These are phyloP conservation scores for Ligdia adustata DNA, from an alignment of 2,888 invertebrate genomes.

Conservation along the genomic window DNA sequence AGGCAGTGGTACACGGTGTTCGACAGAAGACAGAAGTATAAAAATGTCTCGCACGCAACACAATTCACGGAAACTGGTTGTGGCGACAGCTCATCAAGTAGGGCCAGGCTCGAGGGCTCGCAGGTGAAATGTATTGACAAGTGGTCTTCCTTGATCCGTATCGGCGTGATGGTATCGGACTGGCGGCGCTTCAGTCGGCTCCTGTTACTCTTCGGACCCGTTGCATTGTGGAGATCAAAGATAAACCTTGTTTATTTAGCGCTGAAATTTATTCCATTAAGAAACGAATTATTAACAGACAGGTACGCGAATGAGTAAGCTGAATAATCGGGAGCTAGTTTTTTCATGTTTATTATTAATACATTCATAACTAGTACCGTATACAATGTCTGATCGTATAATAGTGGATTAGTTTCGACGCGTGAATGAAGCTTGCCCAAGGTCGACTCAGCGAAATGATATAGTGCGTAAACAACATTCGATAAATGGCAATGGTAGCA, in stretches of 20 bases:
- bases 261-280: conserved; percentile 80
- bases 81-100: conserved; percentile 71
- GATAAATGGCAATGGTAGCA: conserved; percentile 73
- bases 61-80: conserved; percentile 78
- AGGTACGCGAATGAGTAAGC: conserved; percentile 67
- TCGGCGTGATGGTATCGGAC: conserved; percentile 80
- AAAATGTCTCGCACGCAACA: conserved; percentile 73
- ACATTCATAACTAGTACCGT: conserved; percentile 49
- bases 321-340: conserved; percentile 61
- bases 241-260: conserved; percentile 81
- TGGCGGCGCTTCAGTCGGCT: conserved; percentile 79
- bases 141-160: conserved; percentile 83
- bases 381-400: conserved; percentile 32
- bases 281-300: conserved; percentile 73
- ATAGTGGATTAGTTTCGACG: conserved; percentile 49
- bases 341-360: conserved; percentile 64
- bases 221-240: conserved; percentile 76
- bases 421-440: conserved; percentile 71
- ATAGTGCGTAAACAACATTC: conserved; percentile 57
- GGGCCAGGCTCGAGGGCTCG: conserved; percentile 54
- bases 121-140: conserved; percentile 83
- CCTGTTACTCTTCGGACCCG: conserved; percentile 68
- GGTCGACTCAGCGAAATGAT: conserved; percentile 65
- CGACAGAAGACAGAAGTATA: conserved; percentile 71
- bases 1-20: conserved; percentile 64